Conservation (phyloP, 2,113 vertebrate genomes). For the Edolisoma coerulescens region DNA sequence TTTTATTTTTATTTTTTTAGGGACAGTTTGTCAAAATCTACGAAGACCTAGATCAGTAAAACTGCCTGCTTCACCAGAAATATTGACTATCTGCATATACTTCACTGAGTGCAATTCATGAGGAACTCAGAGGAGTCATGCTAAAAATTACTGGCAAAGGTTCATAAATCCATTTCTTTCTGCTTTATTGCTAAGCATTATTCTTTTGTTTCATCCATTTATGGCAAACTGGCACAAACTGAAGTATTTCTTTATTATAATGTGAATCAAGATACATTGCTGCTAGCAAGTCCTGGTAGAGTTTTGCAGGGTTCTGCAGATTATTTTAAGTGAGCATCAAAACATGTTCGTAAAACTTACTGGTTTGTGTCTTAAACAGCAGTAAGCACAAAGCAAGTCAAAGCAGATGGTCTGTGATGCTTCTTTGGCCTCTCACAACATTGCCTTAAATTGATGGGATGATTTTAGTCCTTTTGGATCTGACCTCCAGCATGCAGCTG, state of each 20-base stretch:
- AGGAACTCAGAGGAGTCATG: neutral
- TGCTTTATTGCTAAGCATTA: neutral
- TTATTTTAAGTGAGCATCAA: neutral
- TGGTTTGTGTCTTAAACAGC: neutral
- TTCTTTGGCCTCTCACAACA: neutral
- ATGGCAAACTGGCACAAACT: fast-evolving
- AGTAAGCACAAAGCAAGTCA: neutral
- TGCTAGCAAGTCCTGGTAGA: neutral
- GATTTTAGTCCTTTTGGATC: neutral
- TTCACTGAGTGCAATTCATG: neutral
- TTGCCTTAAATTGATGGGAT: neutral
- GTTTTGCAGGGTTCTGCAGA: neutral
- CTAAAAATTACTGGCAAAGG: neutral
- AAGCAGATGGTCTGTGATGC: neutral
- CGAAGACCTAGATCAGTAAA: neutral
- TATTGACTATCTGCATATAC: neutral
- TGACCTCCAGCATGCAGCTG: neutral
- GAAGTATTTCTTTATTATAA: neutral
- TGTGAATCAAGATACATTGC: neutral
- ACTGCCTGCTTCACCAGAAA: neutral
- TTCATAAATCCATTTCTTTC: neutral
- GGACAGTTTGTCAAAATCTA: neutral
- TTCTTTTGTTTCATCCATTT: neutral
- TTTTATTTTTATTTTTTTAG: neutral
- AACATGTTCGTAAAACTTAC: neutral